Evolutionary conservation across 2,797 vertebrate species (phyloP).

Genomic region (Simalia tracyae): DNA sequence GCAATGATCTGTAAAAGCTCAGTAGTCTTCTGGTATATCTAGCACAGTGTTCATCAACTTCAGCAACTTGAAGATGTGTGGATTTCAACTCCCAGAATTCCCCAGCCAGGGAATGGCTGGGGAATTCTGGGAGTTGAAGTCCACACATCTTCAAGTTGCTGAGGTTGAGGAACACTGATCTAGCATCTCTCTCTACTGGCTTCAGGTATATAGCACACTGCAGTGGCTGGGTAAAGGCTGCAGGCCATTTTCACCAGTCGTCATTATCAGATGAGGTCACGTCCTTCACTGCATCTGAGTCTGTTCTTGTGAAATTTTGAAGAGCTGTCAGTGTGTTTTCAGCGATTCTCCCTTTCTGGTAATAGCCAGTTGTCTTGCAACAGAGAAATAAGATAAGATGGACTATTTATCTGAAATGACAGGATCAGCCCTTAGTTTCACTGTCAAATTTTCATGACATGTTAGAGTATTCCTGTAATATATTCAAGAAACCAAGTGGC

Average conservation of each 20-base stretch:
- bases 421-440: slow-evolving; percentile 5
- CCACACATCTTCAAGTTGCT: too few species aligned
- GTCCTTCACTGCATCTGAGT: neutral
- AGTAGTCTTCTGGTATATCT: slow-evolving; percentile 23
- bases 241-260: slow-evolving; percentile 23
- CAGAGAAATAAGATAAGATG: slow-evolving; percentile 1
- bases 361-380: neutral
- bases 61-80: too few species aligned
- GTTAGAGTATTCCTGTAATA: slow-evolving; percentile 21
- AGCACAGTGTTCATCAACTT: neutral
- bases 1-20: slow-evolving; percentile 16
- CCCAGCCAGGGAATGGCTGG: too few species aligned
- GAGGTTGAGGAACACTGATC: too few species aligned
- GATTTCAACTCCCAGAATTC: too few species aligned
- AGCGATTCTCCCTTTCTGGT: neutral
- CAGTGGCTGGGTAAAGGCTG: neutral
- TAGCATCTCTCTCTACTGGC: slow-evolving; percentile 18
- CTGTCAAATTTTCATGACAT: slow-evolving; percentile 25
- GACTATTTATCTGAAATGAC: slow-evolving; percentile 15
- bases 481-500: neutral
- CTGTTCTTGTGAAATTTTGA: neutral
- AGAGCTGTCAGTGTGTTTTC: neutral
- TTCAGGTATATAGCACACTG: slow-evolving; percentile 23
- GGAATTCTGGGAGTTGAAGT: too few species aligned
- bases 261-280: neutral